Percentiles rank a stretch among this genome's conserved stretches.
Evolutionary conservation across 1,140 invertebrate genomes (phyloP).

Genomic region (Cecropterus lyciades): DNA sequence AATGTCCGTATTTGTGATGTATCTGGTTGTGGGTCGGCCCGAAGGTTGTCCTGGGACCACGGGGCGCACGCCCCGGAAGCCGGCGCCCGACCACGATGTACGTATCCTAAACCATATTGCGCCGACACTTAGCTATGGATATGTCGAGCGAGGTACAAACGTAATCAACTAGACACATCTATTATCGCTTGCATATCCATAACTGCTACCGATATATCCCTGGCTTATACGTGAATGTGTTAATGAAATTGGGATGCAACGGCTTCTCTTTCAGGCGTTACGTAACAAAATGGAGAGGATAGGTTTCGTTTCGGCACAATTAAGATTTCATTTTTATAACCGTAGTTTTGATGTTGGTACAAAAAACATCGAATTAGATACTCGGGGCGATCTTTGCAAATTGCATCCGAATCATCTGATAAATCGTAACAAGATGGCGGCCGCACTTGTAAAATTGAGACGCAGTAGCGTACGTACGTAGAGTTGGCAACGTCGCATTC

Average conservation of each 20-base stretch:
- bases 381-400: slow-evolving; percentile 8
- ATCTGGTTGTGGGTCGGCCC: slow-evolving; percentile 72
- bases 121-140: slow-evolving; percentile 77
- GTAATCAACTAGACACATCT: slow-evolving; percentile 50
- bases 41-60: slow-evolving; percentile 65
- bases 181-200: slow-evolving; percentile 58
- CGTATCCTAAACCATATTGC: slow-evolving; percentile 78
- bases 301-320: background rate
- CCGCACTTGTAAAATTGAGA: slow-evolving; percentile 69
- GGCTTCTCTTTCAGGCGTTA: slow-evolving; percentile 48
- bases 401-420: slow-evolving; percentile 41
- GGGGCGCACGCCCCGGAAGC: slow-evolving; percentile 60
- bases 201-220: slow-evolving; percentile 51
- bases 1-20: slow-evolving; percentile 77
- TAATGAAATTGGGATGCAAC: slow-evolving; percentile 47
- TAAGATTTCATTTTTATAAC: background rate
- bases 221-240: slow-evolving; percentile 40
- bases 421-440: slow-evolving; percentile 75
- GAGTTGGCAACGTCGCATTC: slow-evolving; percentile 77
- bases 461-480: slow-evolving; percentile 67
- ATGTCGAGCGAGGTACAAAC: slow-evolving; percentile 54
- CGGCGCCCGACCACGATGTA: slow-evolving; percentile 72
- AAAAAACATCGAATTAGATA: slow-evolving; percentile 18
- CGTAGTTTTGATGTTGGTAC: background rate
- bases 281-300: slow-evolving; percentile 35